Base-by-base conservation (phyloP, 1,140 invertebrate genomes). In the Oryctes rhinoceros region DNA sequence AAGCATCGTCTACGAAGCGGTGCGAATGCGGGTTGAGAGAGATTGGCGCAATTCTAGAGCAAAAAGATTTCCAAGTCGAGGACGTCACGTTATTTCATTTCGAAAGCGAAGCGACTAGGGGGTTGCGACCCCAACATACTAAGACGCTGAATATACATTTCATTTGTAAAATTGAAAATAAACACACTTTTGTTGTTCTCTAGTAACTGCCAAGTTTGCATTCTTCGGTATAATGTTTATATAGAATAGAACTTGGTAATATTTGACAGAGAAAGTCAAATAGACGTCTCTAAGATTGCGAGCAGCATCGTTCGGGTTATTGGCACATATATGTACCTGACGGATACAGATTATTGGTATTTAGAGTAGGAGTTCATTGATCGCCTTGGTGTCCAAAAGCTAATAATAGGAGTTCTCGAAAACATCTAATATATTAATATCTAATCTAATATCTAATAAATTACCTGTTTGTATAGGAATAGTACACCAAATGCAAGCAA, bases 91-190 rank as follows among this genome's bases (percentile, higher is more conserved):
- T 82, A 80, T 82, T 78, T 82, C 77, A 82, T 82, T 80, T 81
- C 78, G 76, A 81, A 82, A 71, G 67, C 80, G 78, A 81, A 65
- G 80, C 80, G 67, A 35, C 24, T 20, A 5, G 35, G 44, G 81
- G 78, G 79, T 65, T 65, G 74, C 74, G 80, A 79, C 80, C 78
- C 75, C 53, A 79, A 80, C 67, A 81, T 80, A 79, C 79, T 78
- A 78, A 82, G 48, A 30, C 53, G 48, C 24, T 44, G 75, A 82
- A 80, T 79, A 79, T 81, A 80, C 81, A 82, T 82, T 82, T 82
- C 81, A 82, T 82, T 80, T 82, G 81, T 80, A 80, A 82, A 82
- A 82, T 82, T 82, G 81, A 82, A 82, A 82, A 79, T 81, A 82
- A 82, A 82, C 81, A 82, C 59, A 20, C 44, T 44, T 48, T 80